Base-by-base conservation (phyloP, 2,888 invertebrate genomes). In the Apodemia duryi region DNA sequence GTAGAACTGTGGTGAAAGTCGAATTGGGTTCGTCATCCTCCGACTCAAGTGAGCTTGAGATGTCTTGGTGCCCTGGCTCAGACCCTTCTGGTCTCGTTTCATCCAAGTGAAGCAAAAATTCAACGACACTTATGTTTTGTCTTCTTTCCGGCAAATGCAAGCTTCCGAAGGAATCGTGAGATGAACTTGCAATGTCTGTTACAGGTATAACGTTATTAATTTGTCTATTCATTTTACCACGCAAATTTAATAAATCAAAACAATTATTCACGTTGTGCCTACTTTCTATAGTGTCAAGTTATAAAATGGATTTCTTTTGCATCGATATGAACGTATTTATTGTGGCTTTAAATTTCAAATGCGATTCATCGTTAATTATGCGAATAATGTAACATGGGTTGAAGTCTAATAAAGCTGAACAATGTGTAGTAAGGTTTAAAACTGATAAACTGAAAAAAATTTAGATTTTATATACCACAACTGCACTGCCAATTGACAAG, bases 201-300 rank as follows among this genome's bases (percentile, higher is more conserved):
- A 46, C 46, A 46, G 46, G 46, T 46, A 46, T 46, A 6, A 46
- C 46, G 46, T 46, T 46, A 46, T 46, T 46, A 46, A 5, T 46
- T 9, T 46, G 46, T 46, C 46, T 46, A 46, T 46, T 46, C 46
- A 46, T 5, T 46, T 46, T 46, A 46, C 46, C 46, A 46, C 46
- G 46, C 46, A 46, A 46, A 46, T 46, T 46, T 6, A 49, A 49
- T 49, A 49, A 49, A 49, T 49, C 49, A 49, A 49, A 49, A 49
- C 49, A 49, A 49, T 49, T 49, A 49, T 49, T 49, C 13, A 46
- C 49, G 10, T 49, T 49, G 49, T 49, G 49, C 4, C 49, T 49
- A 11, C 49, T 49, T 10, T 49, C 49, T 49, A 49, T 49, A 9
- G 49, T 49, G 13, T 49, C 49, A 49, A 49, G 49, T 49, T 49